Percentiles rank a stretch among this genome's conserved stretches.
Conservation (phyloP, 2,888 invertebrate genomes). For the Urechis unicinctus region DNA sequence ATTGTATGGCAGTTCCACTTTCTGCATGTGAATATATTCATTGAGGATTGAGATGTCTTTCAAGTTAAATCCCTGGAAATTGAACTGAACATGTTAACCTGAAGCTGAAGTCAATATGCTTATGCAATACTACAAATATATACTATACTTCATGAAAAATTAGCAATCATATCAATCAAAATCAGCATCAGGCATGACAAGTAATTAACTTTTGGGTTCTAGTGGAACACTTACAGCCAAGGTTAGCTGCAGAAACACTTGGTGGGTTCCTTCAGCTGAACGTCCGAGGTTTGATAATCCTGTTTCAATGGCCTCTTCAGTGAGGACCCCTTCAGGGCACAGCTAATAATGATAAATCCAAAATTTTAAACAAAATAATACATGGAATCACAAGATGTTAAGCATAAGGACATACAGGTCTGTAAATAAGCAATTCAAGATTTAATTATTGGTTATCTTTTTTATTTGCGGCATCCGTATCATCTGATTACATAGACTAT, state of each 20-base stretch:
- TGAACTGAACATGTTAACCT: background rate
- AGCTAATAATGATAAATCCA: too few relatives aligned
- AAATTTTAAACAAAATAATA: too few relatives aligned
- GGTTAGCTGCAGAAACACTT: slow-evolving; percentile 41
- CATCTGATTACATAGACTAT: too few relatives aligned
- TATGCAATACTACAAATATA: too few relatives aligned
- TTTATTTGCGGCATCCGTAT: too few relatives aligned
- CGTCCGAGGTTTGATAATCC: slow-evolving; percentile 43
- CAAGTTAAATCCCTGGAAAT: slow-evolving; percentile 37
- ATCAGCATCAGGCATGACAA: too few relatives aligned
- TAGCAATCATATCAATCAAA: too few relatives aligned
- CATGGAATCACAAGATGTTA: too few relatives aligned
- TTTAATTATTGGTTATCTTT: too few relatives aligned
- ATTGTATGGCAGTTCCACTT: slow-evolving; percentile 45
- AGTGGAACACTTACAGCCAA: slow-evolving; percentile 31
- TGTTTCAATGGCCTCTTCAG: slow-evolving; percentile 41
- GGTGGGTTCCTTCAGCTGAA: slow-evolving; percentile 42
- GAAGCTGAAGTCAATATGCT: background rate
- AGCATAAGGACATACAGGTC: too few relatives aligned
- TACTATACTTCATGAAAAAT: too few relatives aligned
- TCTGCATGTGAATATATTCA: slow-evolving; percentile 42
- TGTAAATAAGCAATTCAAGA: too few relatives aligned
- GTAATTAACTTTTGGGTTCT: background rate
- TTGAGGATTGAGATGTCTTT: slow-evolving; percentile 35
- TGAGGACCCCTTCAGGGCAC: slow-evolving; percentile 18